A percentile compares a stretch with the other conserved stretches of the same genome.
These are phyloP conservation scores for Scaptomyza pallida DNA, from an alignment of 1,140 invertebrate species.

Conservation along the genomic window DNA sequence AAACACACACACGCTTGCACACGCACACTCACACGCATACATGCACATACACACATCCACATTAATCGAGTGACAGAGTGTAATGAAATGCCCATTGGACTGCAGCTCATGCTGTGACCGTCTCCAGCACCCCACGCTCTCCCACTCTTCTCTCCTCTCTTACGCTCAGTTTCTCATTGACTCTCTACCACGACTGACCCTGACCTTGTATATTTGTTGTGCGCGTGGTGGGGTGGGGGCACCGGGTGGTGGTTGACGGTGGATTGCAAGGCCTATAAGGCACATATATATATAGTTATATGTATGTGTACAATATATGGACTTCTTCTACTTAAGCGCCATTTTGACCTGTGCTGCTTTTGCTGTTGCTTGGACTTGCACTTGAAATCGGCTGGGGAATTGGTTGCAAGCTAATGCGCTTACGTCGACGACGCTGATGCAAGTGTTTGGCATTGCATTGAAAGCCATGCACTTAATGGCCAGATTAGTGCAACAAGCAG, in stretches of 20 bases:
- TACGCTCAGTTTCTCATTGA: not conserved
- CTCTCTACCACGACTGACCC: slow-evolving; percentile 35
- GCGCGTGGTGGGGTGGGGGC: no score
- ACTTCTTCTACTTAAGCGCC: not conserved
- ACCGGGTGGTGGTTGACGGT: no score
- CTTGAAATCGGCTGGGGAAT: slow-evolving; percentile 22
- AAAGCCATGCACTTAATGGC: slow-evolving; percentile 74
- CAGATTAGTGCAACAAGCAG: slow-evolving; percentile 31
- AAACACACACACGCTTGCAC: slow-evolving; percentile 1
- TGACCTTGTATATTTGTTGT: slow-evolving; percentile 26
- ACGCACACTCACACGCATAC: slow-evolving; percentile 4
- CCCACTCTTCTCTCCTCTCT: slow-evolving; percentile 1
- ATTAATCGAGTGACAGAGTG: slow-evolving; percentile 19
- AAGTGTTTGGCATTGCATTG: slow-evolving; percentile 77
- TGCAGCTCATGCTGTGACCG: not conserved
- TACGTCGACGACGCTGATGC: slow-evolving; percentile 55
- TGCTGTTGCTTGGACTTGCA: slow-evolving; percentile 28
- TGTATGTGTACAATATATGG: not conserved
- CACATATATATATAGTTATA: not conserved
- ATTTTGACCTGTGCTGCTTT: slow-evolving; percentile 2
- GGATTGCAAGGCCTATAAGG: slow-evolving; percentile 8
- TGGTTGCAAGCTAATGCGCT: slow-evolving; percentile 64
- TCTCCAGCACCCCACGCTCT: not conserved
- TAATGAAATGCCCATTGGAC: slow-evolving; percentile 37
- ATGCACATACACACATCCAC: slow-evolving; percentile 3